Conservation (phyloP, 2,888 invertebrate species). For the Stenotaenia linearis region DNA sequence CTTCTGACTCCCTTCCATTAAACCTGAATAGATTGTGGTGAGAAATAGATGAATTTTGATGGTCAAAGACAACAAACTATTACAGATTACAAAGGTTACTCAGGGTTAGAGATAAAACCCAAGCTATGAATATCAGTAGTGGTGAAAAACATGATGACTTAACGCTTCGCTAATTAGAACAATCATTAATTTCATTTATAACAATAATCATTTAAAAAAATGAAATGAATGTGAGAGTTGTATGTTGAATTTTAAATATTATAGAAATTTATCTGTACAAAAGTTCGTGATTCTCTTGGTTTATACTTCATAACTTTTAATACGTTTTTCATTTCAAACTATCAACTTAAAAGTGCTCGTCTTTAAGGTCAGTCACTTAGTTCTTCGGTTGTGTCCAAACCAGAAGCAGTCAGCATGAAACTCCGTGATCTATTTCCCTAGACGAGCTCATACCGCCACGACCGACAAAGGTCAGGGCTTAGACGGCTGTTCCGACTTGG, state of each 20-base stretch:
- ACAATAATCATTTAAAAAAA: too few species aligned
- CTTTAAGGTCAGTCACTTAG: conserved; percentile 1
- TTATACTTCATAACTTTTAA: too few species aligned
- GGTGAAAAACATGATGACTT: too few species aligned
- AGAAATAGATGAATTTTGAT: conserved; percentile 21
- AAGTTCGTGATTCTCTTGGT: too few species aligned
- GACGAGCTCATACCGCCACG: not conserved
- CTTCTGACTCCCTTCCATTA: conserved; percentile 18
- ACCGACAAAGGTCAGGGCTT: conserved; percentile 23
- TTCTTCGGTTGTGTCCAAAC: conserved; percentile 15
- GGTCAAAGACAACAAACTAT: conserved; percentile 4
- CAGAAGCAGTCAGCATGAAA: conserved; percentile 26
- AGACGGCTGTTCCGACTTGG: conserved; percentile 20
- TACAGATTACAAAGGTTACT: not conserved
- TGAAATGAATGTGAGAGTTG: too few species aligned
- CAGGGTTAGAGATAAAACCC: not conserved
- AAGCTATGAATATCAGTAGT: not conserved
- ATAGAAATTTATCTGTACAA: too few species aligned
- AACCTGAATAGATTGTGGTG: conserved; percentile 20
- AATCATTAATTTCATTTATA: too few species aligned
- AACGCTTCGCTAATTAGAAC: too few species aligned
- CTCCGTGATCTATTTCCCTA: conserved; percentile 19
- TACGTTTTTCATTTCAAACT: not conserved
- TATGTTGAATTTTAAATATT: too few species aligned
- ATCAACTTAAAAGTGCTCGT: not conserved